phyloP scores from a whole-genome alignment of 2,113 vertebrate genomes.

The Oreochromis tanganicae region DNA sequence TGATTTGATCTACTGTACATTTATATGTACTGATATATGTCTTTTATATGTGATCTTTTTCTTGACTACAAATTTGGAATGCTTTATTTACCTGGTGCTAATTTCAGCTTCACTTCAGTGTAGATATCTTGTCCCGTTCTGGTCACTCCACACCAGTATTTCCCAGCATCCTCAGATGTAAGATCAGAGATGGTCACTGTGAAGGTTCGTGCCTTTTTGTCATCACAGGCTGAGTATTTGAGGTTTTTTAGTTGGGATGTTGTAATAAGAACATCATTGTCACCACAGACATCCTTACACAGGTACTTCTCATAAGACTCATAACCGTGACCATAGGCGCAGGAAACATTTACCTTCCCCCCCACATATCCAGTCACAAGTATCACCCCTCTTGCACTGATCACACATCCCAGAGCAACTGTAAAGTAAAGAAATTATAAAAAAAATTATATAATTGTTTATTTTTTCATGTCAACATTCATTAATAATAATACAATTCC shows the following conservation, averaged over 20 bases:
- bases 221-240: conserved; percentile 17
- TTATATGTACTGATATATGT: neutral
- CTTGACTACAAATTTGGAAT: neutral
- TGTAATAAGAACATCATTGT: neutral
- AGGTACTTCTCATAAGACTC: conserved; percentile 35
- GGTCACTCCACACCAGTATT: neutral
- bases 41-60: neutral
- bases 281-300: neutral
- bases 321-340: neutral
- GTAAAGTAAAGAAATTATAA: neutral
- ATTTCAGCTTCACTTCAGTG: neutral
- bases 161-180: neutral
- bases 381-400: neutral
- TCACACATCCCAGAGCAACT: neutral
- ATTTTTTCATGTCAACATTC: neutral
- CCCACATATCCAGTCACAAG: neutral
- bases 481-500: neutral
- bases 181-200: neutral
- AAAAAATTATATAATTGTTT: neutral
- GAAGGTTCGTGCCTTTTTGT: neutral
- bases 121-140: neutral
- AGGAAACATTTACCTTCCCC: neutral
- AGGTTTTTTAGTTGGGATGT: fast-evolving
- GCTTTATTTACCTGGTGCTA: neutral
- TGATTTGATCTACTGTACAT: neutral